phyloP scores from a whole-genome alignment of 2,888 invertebrate species.

The Pachliopta kotzebuea region DNA sequence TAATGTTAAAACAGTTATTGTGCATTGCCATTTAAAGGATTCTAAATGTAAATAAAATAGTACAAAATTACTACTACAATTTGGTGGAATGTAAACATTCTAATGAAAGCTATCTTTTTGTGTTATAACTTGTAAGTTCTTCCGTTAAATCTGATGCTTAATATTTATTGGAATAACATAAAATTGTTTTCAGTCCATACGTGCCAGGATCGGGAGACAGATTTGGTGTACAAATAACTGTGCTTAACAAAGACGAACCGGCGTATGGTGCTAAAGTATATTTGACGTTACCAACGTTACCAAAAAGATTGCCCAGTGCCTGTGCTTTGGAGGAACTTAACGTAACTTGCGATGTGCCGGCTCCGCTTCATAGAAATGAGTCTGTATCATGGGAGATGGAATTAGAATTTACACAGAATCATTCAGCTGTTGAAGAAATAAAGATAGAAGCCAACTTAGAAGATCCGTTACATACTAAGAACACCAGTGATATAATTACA shows the following conservation, averaged over 20 bases:
- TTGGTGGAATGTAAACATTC: too few relatives aligned
- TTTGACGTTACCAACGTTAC: constrained; percentile 52
- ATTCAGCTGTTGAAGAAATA: constrained; percentile 41
- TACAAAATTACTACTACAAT: too few relatives aligned
- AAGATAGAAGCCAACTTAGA: constrained; percentile 46
- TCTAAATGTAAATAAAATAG: too few relatives aligned
- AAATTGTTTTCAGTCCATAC: constrained; percentile 47
- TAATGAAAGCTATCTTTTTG: too few relatives aligned
- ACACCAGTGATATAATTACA: constrained; percentile 44
- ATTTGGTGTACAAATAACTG: constrained; percentile 54
- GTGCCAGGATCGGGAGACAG: constrained; percentile 56
- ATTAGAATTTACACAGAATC: constrained; percentile 54
- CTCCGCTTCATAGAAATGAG: constrained; percentile 53
- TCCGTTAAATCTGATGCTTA: too few relatives aligned
- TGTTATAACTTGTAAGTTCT: too few relatives aligned
- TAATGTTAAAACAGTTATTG: too few relatives aligned
- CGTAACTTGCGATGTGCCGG: constrained; percentile 57
- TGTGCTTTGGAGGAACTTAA: constrained; percentile 52
- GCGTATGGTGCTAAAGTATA: constrained; percentile 61
- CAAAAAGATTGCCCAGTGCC: constrained; percentile 56
- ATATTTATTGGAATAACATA: too few relatives aligned
- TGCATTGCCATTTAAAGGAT: too few relatives aligned
- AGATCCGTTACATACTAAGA: constrained; percentile 51
- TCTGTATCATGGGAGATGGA: constrained; percentile 57
- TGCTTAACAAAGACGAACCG: constrained; percentile 63